Evolutionary conservation across 2,797 vertebrate genomes (phyloP), one percentile per base, ranked within the genome.

Genomic region (Tympanoctomys barrerae): DNA sequence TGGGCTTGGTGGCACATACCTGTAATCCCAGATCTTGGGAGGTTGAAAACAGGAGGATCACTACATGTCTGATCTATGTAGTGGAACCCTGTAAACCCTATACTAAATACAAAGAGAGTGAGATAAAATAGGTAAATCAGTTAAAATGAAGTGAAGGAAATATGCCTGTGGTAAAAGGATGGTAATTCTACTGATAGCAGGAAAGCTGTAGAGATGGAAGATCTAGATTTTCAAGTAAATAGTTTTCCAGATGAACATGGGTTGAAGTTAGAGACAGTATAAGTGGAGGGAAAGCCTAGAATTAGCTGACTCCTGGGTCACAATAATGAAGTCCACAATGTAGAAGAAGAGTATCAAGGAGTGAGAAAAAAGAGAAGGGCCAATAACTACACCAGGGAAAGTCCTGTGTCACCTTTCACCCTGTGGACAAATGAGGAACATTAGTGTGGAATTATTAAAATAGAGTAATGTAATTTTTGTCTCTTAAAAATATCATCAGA

Each of bases 141-240:
- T 81, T 92, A 87, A 94, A 86, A 87, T 85, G 7, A 90, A 82
- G 9, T 73, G 31, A 79, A 81, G 88, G 14, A 68, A 13, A 68
- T 13, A 75, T 22, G 1, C 5, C 46, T 93, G 49, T 3, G 9
- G 7, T 85, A n/a, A 31, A 73, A 83, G 54, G 75, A 46, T 62
- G 26, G 13, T 11, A 80, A 66, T 89, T 89, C 31, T 93, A 8
- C 31, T 8, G 71, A 0, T 1, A 71, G 13, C 24, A 88, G 10
- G 5, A 75, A 59, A 78, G 42, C 28, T 80, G 66, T 64, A 26
- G 16, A 90, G 36, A 22, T 90, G 4, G 19, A 90, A 78, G 71
- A 70, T 64, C 66, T 42, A 77, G 12, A n/a, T 70, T 36, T 85
- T 88, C 62, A 61, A 54, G 16, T n/a, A 52, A 61, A 7, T 46